These are phyloP conservation scores for Chloropsis hardwickii DNA, from an alignment of 2,113 vertebrate species.

Conservation along the genomic window DNA sequence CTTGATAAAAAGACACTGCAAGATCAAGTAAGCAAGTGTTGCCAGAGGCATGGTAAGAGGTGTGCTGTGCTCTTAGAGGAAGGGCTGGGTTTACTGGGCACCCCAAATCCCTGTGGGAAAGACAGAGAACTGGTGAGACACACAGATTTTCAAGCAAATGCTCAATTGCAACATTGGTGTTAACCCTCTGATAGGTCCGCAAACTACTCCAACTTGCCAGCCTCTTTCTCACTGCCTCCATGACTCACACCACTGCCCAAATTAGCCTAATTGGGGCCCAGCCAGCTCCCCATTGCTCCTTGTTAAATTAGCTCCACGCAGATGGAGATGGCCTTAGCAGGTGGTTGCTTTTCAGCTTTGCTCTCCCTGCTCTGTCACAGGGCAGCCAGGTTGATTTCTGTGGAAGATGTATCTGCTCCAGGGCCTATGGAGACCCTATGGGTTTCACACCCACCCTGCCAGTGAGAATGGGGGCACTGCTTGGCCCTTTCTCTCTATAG, in stretches of 20 bases:
- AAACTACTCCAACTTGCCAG: not conserved
- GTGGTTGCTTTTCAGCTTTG: not conserved
- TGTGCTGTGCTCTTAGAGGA: not conserved
- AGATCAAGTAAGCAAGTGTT: not conserved
- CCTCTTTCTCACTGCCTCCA: not conserved
- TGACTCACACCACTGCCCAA: not conserved
- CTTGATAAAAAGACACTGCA: not conserved
- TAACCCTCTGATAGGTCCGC: not conserved
- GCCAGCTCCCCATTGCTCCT: not conserved
- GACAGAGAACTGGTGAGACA: not conserved
- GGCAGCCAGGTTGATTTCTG: not conserved
- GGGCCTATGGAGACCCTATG: not conserved
- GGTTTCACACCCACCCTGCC: not conserved
- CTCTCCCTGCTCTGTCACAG: not conserved
- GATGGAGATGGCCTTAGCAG: not conserved
- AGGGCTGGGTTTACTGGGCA: not conserved
- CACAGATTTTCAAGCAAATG: not conserved
- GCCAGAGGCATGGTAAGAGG: not conserved
- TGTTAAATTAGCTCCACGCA: not conserved
- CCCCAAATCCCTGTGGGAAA: not conserved
- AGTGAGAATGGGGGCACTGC: accelerated
- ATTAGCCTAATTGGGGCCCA: not conserved
- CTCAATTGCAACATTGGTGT: not conserved
- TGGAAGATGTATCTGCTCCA: not conserved
- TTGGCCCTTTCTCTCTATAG: too few relatives aligned